Evolutionary conservation across 2,797 vertebrate species (phyloP).

Genomic region (Notoglanidium macrostoma): DNA sequence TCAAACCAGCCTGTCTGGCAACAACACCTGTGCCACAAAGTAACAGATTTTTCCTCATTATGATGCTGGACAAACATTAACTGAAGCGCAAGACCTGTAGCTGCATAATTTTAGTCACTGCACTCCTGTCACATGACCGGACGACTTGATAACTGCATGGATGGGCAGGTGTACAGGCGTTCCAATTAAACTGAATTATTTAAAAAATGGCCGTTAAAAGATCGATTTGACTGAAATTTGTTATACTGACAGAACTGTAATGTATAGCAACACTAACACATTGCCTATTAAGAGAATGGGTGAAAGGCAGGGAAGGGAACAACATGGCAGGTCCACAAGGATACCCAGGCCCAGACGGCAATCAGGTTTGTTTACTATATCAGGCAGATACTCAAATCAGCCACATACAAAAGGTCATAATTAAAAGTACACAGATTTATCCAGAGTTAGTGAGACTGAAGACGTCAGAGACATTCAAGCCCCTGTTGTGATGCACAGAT

Average conservation of each 20-base stretch:
- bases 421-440: slow-evolving; percentile 9
- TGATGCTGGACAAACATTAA: neutral
- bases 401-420: neutral
- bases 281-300: neutral
- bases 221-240: neutral
- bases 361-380: slow-evolving; percentile 10
- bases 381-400: slow-evolving; percentile 4
- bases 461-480: neutral
- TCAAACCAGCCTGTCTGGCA: neutral
- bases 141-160: neutral
- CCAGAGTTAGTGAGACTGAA: neutral
- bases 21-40: neutral
- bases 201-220: neutral
- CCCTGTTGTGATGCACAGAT: slow-evolving; percentile 15
- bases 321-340: slow-evolving; percentile 24
- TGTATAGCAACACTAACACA: neutral
- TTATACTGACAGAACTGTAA: too few species aligned
- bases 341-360: slow-evolving; percentile 27
- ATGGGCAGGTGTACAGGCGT: neutral
- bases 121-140: neutral
- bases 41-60: neutral
- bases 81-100: neutral
- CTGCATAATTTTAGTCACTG: neutral
- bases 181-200: neutral
- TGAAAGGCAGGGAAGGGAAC: neutral